These are phyloP conservation scores for Heliconius erato DNA, from an alignment of 2,888 invertebrate species.

Conservation along the genomic window DNA sequence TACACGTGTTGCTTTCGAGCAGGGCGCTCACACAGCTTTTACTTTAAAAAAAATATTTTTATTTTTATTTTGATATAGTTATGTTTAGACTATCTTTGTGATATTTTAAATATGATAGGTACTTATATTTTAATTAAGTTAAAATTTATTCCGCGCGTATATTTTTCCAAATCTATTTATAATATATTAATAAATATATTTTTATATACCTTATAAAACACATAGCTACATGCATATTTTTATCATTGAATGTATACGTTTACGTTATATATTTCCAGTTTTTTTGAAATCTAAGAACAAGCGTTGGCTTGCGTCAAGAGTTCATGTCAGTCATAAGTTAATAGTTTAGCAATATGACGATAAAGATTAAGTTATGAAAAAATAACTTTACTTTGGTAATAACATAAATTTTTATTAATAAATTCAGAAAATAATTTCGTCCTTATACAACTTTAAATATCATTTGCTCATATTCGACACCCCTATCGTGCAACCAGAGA, in stretches of 20 bases:
- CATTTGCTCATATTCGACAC: constrained; percentile 48
- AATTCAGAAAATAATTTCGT: neutral
- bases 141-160: too few species aligned
- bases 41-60: neutral
- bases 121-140: too few species aligned
- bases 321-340: neutral
- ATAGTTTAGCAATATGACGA: neutral
- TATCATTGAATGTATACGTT: neutral
- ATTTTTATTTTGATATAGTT: neutral
- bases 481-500: constrained; percentile 70
- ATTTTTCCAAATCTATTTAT: neutral
- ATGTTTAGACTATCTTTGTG: too few species aligned
- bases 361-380: neutral
- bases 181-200: neutral
- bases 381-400: neutral
- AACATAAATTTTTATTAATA: neutral
- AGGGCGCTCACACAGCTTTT: constrained; percentile 39
- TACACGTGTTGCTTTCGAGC: constrained; percentile 66
- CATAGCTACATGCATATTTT: neutral
- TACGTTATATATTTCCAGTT: too few species aligned
- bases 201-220: neutral
- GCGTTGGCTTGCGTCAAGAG: neutral
- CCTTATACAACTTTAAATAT: neutral
- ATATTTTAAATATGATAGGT: too few species aligned
- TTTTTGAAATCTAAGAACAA: neutral